Evolutionary conservation across 1,140 invertebrate genomes (phyloP).

Genomic region (Aphis craccivora): DNA sequence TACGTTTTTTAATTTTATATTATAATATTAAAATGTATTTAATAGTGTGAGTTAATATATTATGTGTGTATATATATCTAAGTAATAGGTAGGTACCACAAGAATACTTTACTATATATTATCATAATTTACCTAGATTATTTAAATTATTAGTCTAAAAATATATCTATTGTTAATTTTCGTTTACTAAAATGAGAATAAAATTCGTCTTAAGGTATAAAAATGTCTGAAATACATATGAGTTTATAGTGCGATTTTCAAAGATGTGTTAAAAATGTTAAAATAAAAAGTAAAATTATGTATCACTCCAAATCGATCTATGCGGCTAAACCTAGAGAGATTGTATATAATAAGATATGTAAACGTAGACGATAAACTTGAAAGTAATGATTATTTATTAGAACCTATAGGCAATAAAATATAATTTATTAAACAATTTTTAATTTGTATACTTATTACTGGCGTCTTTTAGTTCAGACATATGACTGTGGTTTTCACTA

Average conservation of each 20-base stretch:
- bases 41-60: not conserved
- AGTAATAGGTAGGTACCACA: not conserved
- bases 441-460: no score
- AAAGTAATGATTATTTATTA: not conserved
- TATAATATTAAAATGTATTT: not conserved
- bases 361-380: no score
- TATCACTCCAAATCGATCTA: not conserved
- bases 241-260: not conserved
- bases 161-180: not conserved
- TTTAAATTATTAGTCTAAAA: not conserved
- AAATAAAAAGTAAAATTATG: not conserved
- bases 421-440: no score
- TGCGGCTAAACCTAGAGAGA: not conserved
- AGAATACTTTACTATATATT: not conserved
- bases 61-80: not conserved
- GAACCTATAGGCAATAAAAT: not conserved
- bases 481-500: not conserved
- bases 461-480: not conserved
- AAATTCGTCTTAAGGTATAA: not conserved
- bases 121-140: not conserved
- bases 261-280: not conserved
- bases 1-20: constrained; percentile 2
- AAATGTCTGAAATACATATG: not conserved
- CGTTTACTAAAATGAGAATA: not conserved
- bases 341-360: no score